A percentile compares a stretch with the other conserved stretches of the same genome.
Evolutionary conservation across 2,888 invertebrate genomes (phyloP).

Genomic region (Lathronympha strigana): DNA sequence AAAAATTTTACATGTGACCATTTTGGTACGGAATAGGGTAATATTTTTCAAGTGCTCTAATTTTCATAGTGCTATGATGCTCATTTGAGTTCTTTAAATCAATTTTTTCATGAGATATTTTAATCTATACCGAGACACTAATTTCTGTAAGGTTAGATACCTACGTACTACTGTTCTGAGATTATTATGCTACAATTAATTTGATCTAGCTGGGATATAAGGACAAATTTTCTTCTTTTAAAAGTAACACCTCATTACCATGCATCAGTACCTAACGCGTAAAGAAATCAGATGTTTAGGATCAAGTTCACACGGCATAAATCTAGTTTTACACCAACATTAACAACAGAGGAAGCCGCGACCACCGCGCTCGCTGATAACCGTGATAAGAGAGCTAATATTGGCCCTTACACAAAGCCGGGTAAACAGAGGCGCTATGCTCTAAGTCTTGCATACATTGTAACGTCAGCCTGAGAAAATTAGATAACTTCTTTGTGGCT

Average conservation of each 20-base stretch:
- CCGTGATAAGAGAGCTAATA: constrained; percentile 26
- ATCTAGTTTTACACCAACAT: constrained; percentile 29
- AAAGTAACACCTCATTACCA: neutral
- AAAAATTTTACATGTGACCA: no score
- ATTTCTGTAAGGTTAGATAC: no score
- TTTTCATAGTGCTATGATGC: no score
- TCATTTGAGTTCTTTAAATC: no score
- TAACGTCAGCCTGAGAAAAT: constrained; percentile 18
- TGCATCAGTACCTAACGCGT: neutral
- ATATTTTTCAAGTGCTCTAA: no score
- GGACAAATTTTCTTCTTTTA: no score
- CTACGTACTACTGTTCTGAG: no score
- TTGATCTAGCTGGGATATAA: no score
- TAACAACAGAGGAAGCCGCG: constrained; percentile 24
- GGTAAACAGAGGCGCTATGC: constrained; percentile 30
- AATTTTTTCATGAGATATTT: no score
- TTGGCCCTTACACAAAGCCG: constrained; percentile 18
- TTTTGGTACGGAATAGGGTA: no score
- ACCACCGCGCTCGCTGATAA: constrained; percentile 21
- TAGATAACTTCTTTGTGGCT: neutral
- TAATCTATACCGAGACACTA: no score
- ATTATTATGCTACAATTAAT: no score
- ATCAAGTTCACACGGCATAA: constrained; percentile 27
- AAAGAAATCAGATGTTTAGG: neutral
- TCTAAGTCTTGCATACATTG: constrained; percentile 9